Conservation (phyloP, 2,113 vertebrate species). For the Oncorhynchus keta region DNA sequence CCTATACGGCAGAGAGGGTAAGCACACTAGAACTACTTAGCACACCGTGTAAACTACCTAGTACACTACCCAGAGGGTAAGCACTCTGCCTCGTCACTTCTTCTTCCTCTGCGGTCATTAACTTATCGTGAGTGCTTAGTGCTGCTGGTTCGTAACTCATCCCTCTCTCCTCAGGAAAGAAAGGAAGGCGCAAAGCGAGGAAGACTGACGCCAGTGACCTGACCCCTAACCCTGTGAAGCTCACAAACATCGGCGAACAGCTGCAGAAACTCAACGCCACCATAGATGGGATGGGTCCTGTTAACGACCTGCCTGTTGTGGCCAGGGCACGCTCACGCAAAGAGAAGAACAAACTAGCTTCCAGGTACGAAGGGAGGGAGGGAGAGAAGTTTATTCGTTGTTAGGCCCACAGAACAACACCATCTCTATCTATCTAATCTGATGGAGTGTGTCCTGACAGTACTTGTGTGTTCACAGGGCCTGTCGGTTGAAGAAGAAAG, state of each 20-base stretch:
- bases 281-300: constrained; percentile 74
- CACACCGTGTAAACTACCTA: not conserved
- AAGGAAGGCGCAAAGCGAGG: constrained; percentile 71
- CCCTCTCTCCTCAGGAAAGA: constrained; percentile 58
- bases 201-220: constrained; percentile 76
- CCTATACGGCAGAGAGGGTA: too few species aligned
- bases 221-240: constrained; percentile 74
- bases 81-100: not conserved
- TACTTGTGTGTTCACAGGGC: constrained; percentile 57
- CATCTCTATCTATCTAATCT: too few species aligned
- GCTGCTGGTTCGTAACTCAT: not conserved
- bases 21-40: not conserved
- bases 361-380: constrained; percentile 58
- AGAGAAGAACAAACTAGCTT: constrained; percentile 78
- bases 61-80: not conserved
- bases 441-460: not conserved
- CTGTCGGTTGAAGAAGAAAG: constrained; percentile 78
- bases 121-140: not conserved
- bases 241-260: constrained; percentile 75
- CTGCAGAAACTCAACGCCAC: constrained; percentile 74
- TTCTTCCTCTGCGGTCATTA: too few species aligned
- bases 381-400: too few species aligned
- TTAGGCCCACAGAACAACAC: too few species aligned
- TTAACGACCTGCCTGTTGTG: constrained; percentile 70
- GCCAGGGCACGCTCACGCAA: constrained; percentile 73